These are phyloP conservation scores for Pungitius pungitius DNA, from an alignment of 2,113 vertebrate species.

Conservation along the genomic window DNA sequence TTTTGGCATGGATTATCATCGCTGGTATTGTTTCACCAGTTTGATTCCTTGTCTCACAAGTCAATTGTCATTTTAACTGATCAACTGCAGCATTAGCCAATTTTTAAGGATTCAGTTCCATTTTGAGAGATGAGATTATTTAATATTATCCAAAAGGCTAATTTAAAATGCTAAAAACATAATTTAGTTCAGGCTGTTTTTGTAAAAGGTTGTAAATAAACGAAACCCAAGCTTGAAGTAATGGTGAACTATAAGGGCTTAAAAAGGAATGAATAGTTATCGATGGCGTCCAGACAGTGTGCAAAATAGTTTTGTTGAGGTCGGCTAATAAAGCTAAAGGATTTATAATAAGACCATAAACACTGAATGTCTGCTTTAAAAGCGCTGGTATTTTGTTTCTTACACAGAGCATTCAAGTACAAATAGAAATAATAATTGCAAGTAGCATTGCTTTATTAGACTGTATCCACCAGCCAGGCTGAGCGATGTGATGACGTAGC, in stretches of 20 bases:
- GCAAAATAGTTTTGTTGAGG: neutral
- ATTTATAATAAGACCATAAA: neutral
- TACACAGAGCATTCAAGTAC: neutral
- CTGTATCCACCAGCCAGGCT: slow-evolving; percentile 15
- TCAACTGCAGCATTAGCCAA: neutral
- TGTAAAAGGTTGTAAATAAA: neutral
- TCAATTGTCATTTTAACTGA: too few relatives aligned
- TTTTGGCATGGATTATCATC: neutral
- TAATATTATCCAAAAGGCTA: neutral
- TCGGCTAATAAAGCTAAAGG: neutral
- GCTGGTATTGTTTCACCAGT: neutral
- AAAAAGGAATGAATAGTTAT: neutral
- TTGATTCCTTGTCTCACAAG: neutral
- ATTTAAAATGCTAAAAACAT: neutral
- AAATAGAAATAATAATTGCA: too few relatives aligned
- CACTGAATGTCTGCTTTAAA: neutral
- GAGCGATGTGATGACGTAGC: too few relatives aligned
- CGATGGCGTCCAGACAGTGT: neutral
- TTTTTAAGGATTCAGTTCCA: neutral
- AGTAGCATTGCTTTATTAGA: slow-evolving; percentile 26
- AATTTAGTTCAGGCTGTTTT: neutral
- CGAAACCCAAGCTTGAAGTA: neutral
- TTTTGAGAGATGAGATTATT: neutral
- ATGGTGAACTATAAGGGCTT: neutral
- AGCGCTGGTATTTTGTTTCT: neutral